Evolutionary conservation across 2,797 vertebrate genomes (phyloP), one percentile per base, ranked within the genome.

Genomic region (Galagoides demidoff): DNA sequence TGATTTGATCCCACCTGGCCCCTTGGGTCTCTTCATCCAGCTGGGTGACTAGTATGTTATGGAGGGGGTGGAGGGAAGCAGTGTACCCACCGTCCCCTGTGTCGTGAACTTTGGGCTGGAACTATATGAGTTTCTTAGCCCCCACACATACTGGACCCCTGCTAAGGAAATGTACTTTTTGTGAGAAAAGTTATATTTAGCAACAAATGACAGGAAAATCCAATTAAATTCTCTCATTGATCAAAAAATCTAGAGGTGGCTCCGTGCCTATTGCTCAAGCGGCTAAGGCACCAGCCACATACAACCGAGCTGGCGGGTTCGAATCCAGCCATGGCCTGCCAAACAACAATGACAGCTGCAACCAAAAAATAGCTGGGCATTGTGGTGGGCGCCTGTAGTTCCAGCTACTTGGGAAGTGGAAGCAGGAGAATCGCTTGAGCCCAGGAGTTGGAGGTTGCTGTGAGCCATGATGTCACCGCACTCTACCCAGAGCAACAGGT

Each of bases 141-240:
- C 7, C 52, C 20, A 79, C 19, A 39, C 20, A 66, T 45, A 31
- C 27, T 83, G 31, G 43, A 70, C n/a, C 7, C 61, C 45, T 71
- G 27, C 23, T 68, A 34, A 66, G 37, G 17, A 94, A 89, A 86
- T 76, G 27, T 17, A 88, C 13, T 89, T 95, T 91, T 71, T 76
- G 83, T 79, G 49, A 88, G 4, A 37, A 68, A 78, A 52, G 22
- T 71, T 92, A 59, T 55, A 4, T 63, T 92, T 73, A 68, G 37
- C 59, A 87, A 52, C 39, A 49, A 79, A n/a, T 79, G 64, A 73
- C 59, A 66, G 55, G 63, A 86, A 89, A 90, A 45, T 14, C 49
- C 12, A 92, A 57, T 37, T 68, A 89, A 68, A 89, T 73, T 57
- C 43, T 85, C 49, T 85, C 27, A 31, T 71, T 86, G 90, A 63